Evolutionary conservation across 2,797 vertebrate genomes (phyloP).

Genomic region (Poecile montanus): DNA sequence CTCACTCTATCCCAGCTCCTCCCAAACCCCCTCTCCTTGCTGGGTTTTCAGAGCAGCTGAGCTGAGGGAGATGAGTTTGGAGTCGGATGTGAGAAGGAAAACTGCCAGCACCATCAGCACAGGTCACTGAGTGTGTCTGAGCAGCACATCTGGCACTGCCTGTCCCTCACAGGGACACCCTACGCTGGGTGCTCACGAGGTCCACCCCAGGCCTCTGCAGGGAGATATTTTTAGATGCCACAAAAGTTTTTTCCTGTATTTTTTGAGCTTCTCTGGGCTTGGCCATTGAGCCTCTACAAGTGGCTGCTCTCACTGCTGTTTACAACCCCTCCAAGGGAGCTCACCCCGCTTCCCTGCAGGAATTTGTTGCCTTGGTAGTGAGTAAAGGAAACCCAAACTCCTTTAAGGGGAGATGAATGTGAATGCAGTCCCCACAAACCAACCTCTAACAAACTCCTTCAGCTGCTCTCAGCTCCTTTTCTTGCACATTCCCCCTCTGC

Average conservation of each 20-base stretch:
- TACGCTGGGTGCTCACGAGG: fast-evolving
- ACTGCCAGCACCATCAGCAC: not conserved
- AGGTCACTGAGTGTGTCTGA: not conserved
- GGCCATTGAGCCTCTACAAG: not conserved
- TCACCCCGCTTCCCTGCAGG: slow-evolving; percentile 16
- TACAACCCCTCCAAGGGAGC: not conserved
- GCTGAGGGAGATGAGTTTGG: not conserved
- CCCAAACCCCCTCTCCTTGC: not conserved
- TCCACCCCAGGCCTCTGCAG: fast-evolving
- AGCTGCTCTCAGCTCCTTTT: not conserved
- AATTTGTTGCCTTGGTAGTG: slow-evolving; percentile 60
- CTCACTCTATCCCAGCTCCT: not conserved
- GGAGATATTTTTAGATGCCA: not conserved
- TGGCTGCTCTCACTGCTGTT: not conserved
- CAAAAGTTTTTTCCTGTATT: not conserved
- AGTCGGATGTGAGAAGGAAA: not conserved
- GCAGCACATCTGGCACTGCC: not conserved
- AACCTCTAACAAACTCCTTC: not conserved
- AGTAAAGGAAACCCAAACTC: not conserved
- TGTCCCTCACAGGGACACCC: too few relatives aligned
- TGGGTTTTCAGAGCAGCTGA: not conserved
- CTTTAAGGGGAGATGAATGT: not conserved
- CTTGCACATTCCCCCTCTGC: not conserved
- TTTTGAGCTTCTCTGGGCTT: not conserved
- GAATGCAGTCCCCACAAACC: not conserved